A percentile compares a stretch with the other conserved stretches of the same genome.
These are phyloP conservation scores for Portunus trituberculatus DNA, from an alignment of 1,140 invertebrate species.

Conservation along the genomic window DNA sequence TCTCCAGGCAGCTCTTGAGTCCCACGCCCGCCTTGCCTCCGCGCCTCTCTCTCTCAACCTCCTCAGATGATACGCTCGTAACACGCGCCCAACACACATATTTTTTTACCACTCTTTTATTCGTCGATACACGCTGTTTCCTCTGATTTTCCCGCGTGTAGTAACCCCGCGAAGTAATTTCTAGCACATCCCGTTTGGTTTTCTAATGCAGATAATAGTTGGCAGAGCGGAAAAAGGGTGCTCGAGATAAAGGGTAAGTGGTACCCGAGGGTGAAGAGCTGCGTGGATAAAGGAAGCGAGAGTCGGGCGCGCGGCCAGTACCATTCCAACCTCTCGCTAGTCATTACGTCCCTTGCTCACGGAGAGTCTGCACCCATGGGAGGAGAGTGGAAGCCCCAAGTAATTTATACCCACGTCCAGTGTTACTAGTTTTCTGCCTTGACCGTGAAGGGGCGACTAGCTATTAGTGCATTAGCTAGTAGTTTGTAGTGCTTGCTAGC, in stretches of 20 bases:
- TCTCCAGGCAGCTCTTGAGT: neutral
- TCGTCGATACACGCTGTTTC: neutral
- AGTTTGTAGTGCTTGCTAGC: constrained; percentile 66
- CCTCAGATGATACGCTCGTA: neutral
- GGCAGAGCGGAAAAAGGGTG: neutral
- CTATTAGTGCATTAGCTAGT: constrained; percentile 59
- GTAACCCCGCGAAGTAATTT: neutral
- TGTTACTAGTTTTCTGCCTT: constrained; percentile 52
- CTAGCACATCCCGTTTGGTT: neutral
- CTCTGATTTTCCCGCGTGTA: neutral
- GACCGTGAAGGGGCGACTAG: neutral
- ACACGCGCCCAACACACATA: neutral
- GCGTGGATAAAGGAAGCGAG: constrained; percentile 21
- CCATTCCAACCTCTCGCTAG: constrained; percentile 57
- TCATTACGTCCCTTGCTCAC: constrained; percentile 52
- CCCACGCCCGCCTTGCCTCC: neutral
- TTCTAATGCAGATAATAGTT: neutral
- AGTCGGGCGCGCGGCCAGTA: constrained; percentile 43
- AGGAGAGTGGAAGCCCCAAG: constrained; percentile 41
- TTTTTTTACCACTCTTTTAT: neutral
- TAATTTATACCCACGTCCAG: constrained; percentile 47
- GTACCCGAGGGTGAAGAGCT: neutral
- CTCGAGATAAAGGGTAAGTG: neutral
- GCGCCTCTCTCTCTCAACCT: too few relatives aligned
- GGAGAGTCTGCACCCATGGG: constrained; percentile 48